Base-by-base conservation (phyloP, 2,113 vertebrate species). In the Callionymus lyra region DNA sequence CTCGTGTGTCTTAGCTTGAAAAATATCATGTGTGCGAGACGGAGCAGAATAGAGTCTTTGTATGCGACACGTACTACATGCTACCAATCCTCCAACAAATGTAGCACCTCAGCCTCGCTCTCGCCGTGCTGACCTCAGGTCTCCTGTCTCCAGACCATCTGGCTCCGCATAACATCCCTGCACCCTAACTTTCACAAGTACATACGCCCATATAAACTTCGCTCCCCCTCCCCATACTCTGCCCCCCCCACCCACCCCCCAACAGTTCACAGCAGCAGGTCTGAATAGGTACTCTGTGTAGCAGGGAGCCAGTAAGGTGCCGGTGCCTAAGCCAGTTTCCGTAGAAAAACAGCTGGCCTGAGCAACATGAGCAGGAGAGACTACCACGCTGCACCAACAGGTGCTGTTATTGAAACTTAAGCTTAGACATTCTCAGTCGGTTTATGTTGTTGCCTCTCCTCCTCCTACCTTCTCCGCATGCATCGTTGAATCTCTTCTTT, bases 221-320 rank as follows among this genome's bases (percentile, higher is more conserved):
- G 9, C 49, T 35, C 46, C 39, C 36, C 50, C 21, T 49, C 53
- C 44, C 57, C n/a, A n/a, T n/a, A n/a, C n/a, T 9, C 49, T 35
- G 46, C 39, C 36, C 50, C 21, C 51, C 53, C 44, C 57, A 39
- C 36, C 45, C 53, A 5, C 40, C 40, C 1, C 41, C 21, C 47
- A 55, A 59, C 13, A 40, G 56, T 66, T 55, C 55, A 48, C 47
- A 56, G 63, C 59, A 60, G 54, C 50, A 10, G 50, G 44, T 53
- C 65, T 86, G 73, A 86, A 86, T 84, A 58, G 71, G 38, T 16
- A 19, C 63, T 74, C 75, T 86, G 82, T 86, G 63, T 59, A 57
- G 57, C 38, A 51, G 76, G 69, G 70, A 80, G 69, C 65, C 58
- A 47, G 71, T 59, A 53, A 41, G 74, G 75, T 70, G 60, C 74